Evolutionary conservation across 2,797 vertebrate genomes (phyloP).

Genomic region (Urocyon cinereoargenteus): DNA sequence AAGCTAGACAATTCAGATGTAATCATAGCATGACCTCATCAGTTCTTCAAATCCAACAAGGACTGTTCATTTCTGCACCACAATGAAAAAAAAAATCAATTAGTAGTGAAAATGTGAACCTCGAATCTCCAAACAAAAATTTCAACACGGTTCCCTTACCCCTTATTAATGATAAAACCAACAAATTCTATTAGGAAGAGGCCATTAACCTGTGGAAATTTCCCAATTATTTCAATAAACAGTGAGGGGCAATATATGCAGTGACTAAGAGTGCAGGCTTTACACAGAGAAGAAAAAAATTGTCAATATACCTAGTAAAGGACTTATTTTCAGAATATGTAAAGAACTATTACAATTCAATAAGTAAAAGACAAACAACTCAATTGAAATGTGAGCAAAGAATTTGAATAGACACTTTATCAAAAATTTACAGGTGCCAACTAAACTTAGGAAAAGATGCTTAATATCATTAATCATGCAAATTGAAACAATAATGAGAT

Average conservation of each 20-base stretch:
- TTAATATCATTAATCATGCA: neutral
- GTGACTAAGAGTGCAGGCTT: neutral
- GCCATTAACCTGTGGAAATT: neutral
- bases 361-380: neutral
- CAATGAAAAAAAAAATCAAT: conserved; percentile 14
- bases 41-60: neutral
- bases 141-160: neutral
- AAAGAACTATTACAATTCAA: neutral
- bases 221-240: neutral
- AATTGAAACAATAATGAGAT: neutral
- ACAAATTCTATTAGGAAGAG: neutral
- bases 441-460: neutral
- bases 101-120: conserved; percentile 31
- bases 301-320: neutral
- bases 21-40: neutral
- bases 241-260: neutral
- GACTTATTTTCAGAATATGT: conserved; percentile 6
- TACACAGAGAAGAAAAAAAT: neutral
- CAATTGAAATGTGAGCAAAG: neutral
- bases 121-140: conserved; percentile 26
- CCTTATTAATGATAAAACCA: neutral
- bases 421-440: neutral
- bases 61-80: neutral
- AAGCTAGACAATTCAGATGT: neutral
- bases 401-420: neutral